Evolutionary conservation across 2,888 invertebrate species (phyloP).

Genomic region (Folsomia manolachei): DNA sequence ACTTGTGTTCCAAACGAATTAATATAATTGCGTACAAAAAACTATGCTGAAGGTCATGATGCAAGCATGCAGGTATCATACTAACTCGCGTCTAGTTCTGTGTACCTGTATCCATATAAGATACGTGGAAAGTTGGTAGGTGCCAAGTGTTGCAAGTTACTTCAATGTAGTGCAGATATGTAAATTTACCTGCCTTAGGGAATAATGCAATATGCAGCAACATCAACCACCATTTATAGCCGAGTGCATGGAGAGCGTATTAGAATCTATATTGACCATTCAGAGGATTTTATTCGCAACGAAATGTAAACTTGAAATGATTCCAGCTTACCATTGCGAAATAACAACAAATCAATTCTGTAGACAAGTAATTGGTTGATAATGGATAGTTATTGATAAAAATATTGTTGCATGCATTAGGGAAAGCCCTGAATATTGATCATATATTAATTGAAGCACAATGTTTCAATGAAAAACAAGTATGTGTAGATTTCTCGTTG

Average conservation of each 20-base stretch:
- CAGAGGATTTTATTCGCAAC: too few relatives aligned
- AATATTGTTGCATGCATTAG: neutral
- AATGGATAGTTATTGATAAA: neutral
- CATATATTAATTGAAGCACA: slow-evolving; percentile 16
- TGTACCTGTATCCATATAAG: too few relatives aligned
- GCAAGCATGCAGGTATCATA: too few relatives aligned
- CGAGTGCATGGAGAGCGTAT: neutral
- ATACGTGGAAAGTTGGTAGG: too few relatives aligned
- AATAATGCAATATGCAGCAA: neutral
- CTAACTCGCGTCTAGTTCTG: too few relatives aligned
- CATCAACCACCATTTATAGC: neutral
- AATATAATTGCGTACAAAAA: neutral
- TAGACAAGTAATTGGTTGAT: too few relatives aligned
- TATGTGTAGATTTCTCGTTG: slow-evolving; percentile 6
- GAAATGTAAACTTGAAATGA: too few relatives aligned
- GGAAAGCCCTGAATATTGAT: slow-evolving; percentile 1
- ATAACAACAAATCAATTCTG: too few relatives aligned
- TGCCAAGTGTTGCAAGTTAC: too few relatives aligned
- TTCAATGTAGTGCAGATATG: neutral
- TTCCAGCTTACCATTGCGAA: too few relatives aligned
- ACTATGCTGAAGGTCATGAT: slow-evolving; percentile 5
- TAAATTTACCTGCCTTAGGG: neutral
- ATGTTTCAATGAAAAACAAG: slow-evolving; percentile 14
- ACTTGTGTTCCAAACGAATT: neutral
- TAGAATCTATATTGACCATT: too few relatives aligned